Evolutionary conservation across 1,140 invertebrate species (phyloP), one percentile per base, ranked within the genome.

Genomic region (Globodera ellingtonae): DNA sequence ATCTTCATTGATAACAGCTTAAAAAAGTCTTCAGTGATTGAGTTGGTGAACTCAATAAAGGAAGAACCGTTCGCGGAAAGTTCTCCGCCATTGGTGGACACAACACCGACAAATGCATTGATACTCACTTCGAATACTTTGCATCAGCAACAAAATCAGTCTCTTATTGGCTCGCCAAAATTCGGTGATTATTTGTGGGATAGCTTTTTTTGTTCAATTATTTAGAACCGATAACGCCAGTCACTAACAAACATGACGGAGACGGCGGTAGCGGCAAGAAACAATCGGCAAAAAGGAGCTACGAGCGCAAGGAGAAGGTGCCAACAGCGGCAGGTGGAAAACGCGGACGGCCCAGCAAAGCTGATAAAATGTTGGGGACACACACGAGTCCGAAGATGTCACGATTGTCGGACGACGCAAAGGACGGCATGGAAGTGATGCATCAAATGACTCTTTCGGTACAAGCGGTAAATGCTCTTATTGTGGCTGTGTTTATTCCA

Each of bases 391-490:
- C 66, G 7, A 84, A 84, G 62, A 73, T 65, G 47, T 35, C 72
- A 8, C 66, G 72, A 47, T 24, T 85, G 24, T 87, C 85, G 47
- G 78, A 74, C 15, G 84, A 85, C 56, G 84, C 84, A 13, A 46
- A 81, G 52, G 84, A 85, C 18, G 84, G 84, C 3, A 85, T 85
- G 52, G 84, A 85, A 50, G 48, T 85, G 13, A 83, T 86, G 81
- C 84, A 85, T 79, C 75, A 69, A 47, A 77, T 77, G 75, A 77
- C 75, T 6, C 69, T 65, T 9, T 65, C 75, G 6, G 69, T 77
- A 18, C 75, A 77, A 47, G 69, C 69, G 75, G 73, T 75, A n/a
- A 52, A 35, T 52, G 10, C 15, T 18, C 35, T 21, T 35, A 52
- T 6, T n/a, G 44, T 4, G 62, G 6, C 4, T 6, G 24, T 73